phyloP scores from a whole-genome alignment of 2,113 vertebrate genomes.

The Ia io region DNA sequence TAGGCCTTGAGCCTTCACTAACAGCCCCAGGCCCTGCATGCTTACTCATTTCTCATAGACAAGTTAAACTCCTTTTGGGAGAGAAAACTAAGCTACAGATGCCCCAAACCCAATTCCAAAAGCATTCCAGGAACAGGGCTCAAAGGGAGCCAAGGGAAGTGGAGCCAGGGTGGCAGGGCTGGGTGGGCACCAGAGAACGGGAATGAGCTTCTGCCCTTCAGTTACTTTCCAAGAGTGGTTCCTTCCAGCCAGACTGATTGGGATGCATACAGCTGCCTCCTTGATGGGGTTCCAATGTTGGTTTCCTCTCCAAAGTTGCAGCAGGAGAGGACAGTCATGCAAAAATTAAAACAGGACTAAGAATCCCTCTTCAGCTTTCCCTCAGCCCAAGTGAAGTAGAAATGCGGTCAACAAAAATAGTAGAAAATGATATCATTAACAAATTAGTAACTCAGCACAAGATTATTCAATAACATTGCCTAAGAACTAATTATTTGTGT shows the following conservation, averaged over 20 bases:
- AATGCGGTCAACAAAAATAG: background rate
- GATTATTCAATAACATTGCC: background rate
- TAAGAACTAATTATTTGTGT: background rate
- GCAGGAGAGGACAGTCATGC: slow-evolving; percentile 29
- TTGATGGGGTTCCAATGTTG: slow-evolving; percentile 33
- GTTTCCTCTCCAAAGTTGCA: slow-evolving; percentile 53
- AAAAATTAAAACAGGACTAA: slow-evolving; percentile 44
- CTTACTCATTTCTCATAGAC: slow-evolving; percentile 31
- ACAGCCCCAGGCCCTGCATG: background rate
- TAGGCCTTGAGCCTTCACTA: background rate
- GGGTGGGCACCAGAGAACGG: background rate
- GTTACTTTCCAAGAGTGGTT: slow-evolving; percentile 53
- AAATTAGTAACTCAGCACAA: background rate
- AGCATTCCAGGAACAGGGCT: slow-evolving; percentile 24
- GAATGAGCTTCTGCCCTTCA: slow-evolving; percentile 41
- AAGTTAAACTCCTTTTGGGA: slow-evolving; percentile 50
- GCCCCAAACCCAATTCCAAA: slow-evolving; percentile 28
- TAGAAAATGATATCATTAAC: background rate
- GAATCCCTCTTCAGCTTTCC: background rate
- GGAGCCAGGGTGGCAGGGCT: slow-evolving; percentile 15
- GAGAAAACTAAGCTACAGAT: slow-evolving; percentile 36
- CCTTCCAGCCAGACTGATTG: slow-evolving; percentile 43
- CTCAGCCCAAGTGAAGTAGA: background rate
- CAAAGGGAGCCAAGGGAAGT: background rate
- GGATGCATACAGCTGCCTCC: slow-evolving; percentile 54